phyloP scores from a whole-genome alignment of 1,140 invertebrate species.

The Helicoverpa armigera region DNA sequence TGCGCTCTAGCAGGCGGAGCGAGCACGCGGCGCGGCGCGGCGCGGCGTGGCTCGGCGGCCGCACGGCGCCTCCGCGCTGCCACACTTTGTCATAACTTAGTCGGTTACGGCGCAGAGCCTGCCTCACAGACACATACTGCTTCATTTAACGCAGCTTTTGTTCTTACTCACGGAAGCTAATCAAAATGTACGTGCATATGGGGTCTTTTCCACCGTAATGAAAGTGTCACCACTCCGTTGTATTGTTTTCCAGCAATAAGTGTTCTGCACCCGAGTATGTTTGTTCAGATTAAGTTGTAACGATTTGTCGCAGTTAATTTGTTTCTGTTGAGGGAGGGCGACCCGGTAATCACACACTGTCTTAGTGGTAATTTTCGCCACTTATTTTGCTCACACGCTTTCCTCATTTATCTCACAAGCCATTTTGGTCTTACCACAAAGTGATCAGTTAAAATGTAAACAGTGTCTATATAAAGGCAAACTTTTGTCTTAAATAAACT shows the following conservation, averaged over 20 bases:
- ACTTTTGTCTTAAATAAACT: no score
- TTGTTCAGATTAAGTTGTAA: conserved; percentile 26
- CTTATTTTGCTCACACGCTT: conserved; percentile 4
- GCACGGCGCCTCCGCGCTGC: conserved; percentile 60
- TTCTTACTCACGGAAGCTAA: conserved; percentile 63
- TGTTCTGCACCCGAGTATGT: conserved; percentile 13
- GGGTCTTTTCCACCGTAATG: conserved; percentile 41
- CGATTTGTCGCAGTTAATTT: conserved; percentile 41
- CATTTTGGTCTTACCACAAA: not conserved
- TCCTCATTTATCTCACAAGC: conserved; percentile 14
- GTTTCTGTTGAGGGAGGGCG: conserved; percentile 34
- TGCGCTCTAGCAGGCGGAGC: conserved; percentile 59
- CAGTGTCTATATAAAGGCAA: no score
- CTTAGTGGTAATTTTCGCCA: conserved; percentile 36
- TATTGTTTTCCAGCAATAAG: conserved; percentile 45
- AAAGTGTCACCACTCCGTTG: conserved; percentile 39
- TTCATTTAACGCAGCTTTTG: conserved; percentile 67
- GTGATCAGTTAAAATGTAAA: not conserved
- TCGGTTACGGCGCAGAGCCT: conserved; percentile 60
- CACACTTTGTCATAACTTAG: conserved; percentile 78
- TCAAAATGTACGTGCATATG: conserved; percentile 57
- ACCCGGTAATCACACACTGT: conserved; percentile 37
- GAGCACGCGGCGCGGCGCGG: conserved; percentile 54
- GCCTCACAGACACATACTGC: conserved; percentile 56
- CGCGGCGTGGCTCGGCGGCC: conserved; percentile 46